These are phyloP conservation scores for Xyliphius kryptos DNA, from an alignment of 2,113 vertebrate genomes.

Conservation along the genomic window DNA sequence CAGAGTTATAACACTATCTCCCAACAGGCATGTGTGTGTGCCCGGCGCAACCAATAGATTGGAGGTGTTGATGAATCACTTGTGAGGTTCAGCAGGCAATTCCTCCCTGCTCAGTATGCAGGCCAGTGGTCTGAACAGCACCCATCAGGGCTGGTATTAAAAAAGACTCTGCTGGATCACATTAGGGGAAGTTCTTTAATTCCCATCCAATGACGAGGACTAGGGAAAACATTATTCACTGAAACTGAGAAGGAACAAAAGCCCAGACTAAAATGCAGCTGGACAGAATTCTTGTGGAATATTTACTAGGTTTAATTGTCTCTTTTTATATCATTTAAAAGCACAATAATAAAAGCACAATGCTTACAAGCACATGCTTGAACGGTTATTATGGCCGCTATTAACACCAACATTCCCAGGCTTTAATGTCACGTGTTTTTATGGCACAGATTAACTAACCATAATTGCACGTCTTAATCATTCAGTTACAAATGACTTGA, in stretches of 20 bases:
- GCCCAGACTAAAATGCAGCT: conserved; percentile 28
- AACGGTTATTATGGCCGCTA: too few species aligned
- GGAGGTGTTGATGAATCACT: conserved; percentile 65
- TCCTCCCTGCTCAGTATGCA: conserved; percentile 71
- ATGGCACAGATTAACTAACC: too few species aligned
- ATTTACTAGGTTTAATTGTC: conserved; percentile 45
- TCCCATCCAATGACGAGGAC: conserved; percentile 60
- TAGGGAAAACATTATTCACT: conserved; percentile 61
- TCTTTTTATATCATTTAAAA: conserved; percentile 3
- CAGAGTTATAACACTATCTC: conserved; percentile 59
- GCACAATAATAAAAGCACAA: too few species aligned
- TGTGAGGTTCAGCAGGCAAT: conserved; percentile 67
- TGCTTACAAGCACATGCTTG: too few species aligned
- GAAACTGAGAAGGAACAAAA: conserved; percentile 24
- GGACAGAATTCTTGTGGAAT: conserved; percentile 60
- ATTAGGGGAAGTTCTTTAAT: conserved; percentile 62
- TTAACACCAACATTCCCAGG: too few species aligned
- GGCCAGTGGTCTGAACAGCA: conserved; percentile 62
- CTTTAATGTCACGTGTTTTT: too few species aligned
- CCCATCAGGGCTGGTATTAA: conserved; percentile 66
- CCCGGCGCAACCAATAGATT: conserved; percentile 55
- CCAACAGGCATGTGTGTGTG: conserved; percentile 42
- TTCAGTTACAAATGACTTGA: too few species aligned
- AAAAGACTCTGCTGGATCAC: conserved; percentile 68
- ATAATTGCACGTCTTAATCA: too few species aligned